A percentile compares a stretch with the other conserved stretches of the same genome.
Evolutionary conservation across 2,797 vertebrate genomes (phyloP).

Genomic region (Spinibarbus caldwelli): DNA sequence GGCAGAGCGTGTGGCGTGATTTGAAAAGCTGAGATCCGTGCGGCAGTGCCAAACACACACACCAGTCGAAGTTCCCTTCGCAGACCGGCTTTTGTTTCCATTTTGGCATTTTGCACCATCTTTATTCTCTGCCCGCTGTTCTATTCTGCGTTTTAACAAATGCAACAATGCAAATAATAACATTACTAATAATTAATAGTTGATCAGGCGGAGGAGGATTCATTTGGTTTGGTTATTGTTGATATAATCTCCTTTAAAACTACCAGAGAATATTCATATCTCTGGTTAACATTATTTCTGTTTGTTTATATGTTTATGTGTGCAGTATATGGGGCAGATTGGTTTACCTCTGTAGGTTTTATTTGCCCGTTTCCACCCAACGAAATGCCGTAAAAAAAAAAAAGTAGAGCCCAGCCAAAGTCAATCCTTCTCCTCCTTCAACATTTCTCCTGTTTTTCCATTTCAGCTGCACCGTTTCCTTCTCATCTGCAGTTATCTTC

Average conservation of each 20-base stretch:
- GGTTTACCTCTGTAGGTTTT: neutral
- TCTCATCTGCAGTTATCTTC: neutral
- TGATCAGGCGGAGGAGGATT: neutral
- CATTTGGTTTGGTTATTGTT: neutral
- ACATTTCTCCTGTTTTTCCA: slow-evolving; percentile 1
- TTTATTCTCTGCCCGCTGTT: slow-evolving; percentile 71
- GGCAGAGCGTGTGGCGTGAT: slow-evolving; percentile 69
- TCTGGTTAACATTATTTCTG: neutral
- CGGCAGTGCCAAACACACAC: slow-evolving; percentile 79
- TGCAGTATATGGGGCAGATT: neutral
- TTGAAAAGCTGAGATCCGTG: slow-evolving; percentile 83
- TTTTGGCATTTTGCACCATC: slow-evolving; percentile 76
- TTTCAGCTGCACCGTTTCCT: neutral
- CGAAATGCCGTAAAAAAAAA: slow-evolving; percentile 1
- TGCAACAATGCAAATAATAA: slow-evolving; percentile 34
- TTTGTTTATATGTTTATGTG: neutral
- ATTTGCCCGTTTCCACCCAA: neutral
- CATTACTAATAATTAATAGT: slow-evolving; percentile 43
- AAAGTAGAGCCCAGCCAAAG: neutral
- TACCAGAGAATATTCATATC: neutral
- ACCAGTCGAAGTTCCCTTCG: slow-evolving; percentile 76
- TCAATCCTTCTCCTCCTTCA: neutral
- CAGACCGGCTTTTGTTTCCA: slow-evolving; percentile 78
- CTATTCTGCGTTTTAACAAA: slow-evolving; percentile 46
- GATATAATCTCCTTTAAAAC: neutral